A percentile compares a stretch with the other conserved stretches of the same genome.
phyloP scores from a whole-genome alignment of 2,888 invertebrate genomes.

The Salpingus planirostris region DNA sequence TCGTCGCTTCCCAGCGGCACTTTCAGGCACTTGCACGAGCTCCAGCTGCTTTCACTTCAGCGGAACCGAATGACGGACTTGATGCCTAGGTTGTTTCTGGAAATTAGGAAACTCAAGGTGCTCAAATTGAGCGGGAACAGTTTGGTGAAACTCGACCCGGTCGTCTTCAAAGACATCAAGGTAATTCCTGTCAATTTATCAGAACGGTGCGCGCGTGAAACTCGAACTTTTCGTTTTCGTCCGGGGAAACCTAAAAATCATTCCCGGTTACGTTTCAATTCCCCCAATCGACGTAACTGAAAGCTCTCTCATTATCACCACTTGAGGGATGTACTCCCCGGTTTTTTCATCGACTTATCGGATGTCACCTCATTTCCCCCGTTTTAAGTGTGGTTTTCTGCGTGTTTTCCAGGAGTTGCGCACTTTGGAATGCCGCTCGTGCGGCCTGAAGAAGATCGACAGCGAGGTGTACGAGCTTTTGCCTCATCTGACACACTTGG shows the following conservation, averaged over 20 bases:
- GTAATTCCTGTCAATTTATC: slow-evolving; percentile 34
- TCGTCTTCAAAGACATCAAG: slow-evolving; percentile 64
- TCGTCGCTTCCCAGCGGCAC: slow-evolving; percentile 69
- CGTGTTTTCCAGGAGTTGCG: slow-evolving; percentile 52
- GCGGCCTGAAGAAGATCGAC: slow-evolving; percentile 55
- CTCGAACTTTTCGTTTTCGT: background rate
- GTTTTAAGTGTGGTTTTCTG: background rate
- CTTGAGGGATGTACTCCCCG: too few species aligned
- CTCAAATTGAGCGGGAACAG: slow-evolving; percentile 71
- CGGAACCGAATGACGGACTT: slow-evolving; percentile 60
- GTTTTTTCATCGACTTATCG: background rate
- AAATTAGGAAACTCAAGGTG: slow-evolving; percentile 60
- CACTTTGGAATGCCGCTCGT: slow-evolving; percentile 63
- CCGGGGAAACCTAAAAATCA: background rate
- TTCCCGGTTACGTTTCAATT: too few species aligned
- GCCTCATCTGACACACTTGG: slow-evolving; percentile 59
- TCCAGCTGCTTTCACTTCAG: slow-evolving; percentile 57
- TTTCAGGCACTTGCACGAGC: slow-evolving; percentile 53
- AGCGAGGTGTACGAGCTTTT: slow-evolving; percentile 67
- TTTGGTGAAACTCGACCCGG: slow-evolving; percentile 63
- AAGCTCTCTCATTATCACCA: too few species aligned
- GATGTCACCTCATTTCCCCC: background rate
- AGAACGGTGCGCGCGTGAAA: background rate
- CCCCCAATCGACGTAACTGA: too few species aligned
- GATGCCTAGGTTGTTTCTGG: slow-evolving; percentile 64